phyloP scores from a whole-genome alignment of 1,140 invertebrate genomes.

The Bombus picipes region DNA sequence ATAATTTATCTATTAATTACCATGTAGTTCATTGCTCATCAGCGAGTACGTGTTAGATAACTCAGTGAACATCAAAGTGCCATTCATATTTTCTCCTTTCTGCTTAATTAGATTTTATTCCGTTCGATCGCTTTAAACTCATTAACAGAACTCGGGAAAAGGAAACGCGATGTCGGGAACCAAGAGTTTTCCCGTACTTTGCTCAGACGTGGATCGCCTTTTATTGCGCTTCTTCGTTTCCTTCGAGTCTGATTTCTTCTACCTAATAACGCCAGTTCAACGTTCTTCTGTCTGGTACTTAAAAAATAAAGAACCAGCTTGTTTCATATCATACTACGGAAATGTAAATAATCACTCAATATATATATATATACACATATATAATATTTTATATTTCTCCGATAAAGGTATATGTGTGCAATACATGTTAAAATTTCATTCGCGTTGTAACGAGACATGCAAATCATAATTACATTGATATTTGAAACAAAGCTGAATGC shows the following conservation, averaged over 20 bases:
- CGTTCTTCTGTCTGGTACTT: background rate
- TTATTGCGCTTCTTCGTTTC: background rate
- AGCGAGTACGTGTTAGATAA: background rate
- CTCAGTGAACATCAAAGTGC: slow-evolving; percentile 8
- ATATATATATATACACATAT: too few species aligned
- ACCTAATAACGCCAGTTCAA: background rate
- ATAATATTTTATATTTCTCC: too few species aligned
- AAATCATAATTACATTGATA: too few species aligned
- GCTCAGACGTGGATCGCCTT: background rate
- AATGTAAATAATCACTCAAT: too few species aligned
- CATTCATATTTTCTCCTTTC: slow-evolving; percentile 17
- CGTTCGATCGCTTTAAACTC: slow-evolving; percentile 17
- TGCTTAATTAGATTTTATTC: slow-evolving; percentile 23
- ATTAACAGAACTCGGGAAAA: slow-evolving; percentile 11
- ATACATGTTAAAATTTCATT: too few species aligned
- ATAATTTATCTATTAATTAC: background rate
- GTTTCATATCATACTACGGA: too few species aligned
- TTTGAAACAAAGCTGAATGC: too few species aligned
- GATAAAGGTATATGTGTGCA: too few species aligned
- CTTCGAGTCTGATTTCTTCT: background rate
- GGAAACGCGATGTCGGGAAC: background rate
- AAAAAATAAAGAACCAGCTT: too few species aligned
- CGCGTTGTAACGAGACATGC: too few species aligned
- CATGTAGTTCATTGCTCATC: background rate
- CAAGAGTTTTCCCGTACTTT: background rate